Evolutionary conservation across 2,888 invertebrate genomes (phyloP), one percentile per base, ranked within the genome.

Genomic region (Caenorhabditis sulstoni): DNA sequence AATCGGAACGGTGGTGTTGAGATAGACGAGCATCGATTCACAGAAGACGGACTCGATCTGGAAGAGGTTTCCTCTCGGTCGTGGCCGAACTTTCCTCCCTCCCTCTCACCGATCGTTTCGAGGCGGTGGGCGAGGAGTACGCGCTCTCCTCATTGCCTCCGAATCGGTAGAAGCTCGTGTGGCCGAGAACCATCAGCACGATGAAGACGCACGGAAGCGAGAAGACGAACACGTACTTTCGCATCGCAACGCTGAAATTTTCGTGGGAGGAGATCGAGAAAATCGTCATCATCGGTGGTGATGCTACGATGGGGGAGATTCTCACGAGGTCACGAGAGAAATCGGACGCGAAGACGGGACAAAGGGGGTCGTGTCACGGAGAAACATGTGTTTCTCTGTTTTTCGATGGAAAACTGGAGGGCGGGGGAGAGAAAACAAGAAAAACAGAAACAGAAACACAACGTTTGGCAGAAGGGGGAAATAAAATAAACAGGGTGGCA

Each of bases 1-100:
- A 35, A 53, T 44, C 1, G 68, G 61, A 1, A 61, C 45, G 1
- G 68, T 52, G 0, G 59, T 35, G 20, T 44, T 61, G 11, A 70
- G 61, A 7, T 50, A 14, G 3, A 22, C 20, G 5, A 70, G 14
- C 1, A 59, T 8, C 12, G 23, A 18, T 1, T 53, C 45, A 45
- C 61, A 70, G 4, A 5, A 12, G 3, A 53, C 9, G 5, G 45
- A 18, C 1, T 16, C 52, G 9, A 61, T 9, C 68, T 61, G 45
- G 22, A 50, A 20, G 20, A 47, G 11, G n/a, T 16, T 53, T 55
- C n/a, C n/a, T n/a, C 7, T 29, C 1, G 11, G 23, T 12, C 8
- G 7, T 29, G n/a, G 41, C 14, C 14, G 4, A 49, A 49, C n/a
- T 49, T 49, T 9, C 9, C 5, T 37, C 1, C 4, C 12, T 2